These are phyloP conservation scores for Drosophila kanapiae DNA, from an alignment of 1,140 invertebrate genomes.

Conservation along the genomic window DNA sequence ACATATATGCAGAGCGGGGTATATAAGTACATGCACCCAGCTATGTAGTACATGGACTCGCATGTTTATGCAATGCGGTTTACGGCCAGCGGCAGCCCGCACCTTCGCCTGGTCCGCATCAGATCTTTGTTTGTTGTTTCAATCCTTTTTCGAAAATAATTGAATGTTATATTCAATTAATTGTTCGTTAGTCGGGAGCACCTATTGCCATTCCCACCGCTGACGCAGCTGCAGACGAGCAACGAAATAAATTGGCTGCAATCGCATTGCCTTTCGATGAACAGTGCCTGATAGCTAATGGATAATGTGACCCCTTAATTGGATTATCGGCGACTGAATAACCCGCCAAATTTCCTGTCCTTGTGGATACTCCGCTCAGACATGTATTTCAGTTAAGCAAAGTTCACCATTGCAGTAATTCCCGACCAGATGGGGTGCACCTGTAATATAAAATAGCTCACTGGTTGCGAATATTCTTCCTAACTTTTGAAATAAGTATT, in stretches of 20 bases:
- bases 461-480: background rate
- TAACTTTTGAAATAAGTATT: too few relatives aligned
- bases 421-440: background rate
- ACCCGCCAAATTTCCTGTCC: slow-evolving; percentile 27
- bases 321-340: slow-evolving; percentile 61
- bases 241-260: slow-evolving; percentile 54
- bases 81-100: slow-evolving; percentile 32
- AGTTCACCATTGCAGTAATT: slow-evolving; percentile 1
- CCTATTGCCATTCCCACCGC: slow-evolving; percentile 34
- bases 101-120: slow-evolving; percentile 3
- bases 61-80: slow-evolving; percentile 70
- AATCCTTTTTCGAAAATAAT: slow-evolving; percentile 61
- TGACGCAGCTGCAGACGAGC: background rate
- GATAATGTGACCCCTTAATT: slow-evolving; percentile 67
- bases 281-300: slow-evolving; percentile 56
- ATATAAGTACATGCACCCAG: slow-evolving; percentile 30
- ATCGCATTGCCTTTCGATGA: slow-evolving; percentile 43
- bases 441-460: background rate
- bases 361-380: slow-evolving; percentile 11
- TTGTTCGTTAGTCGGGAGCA: slow-evolving; percentile 62
- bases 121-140: slow-evolving; percentile 33
- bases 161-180: slow-evolving; percentile 80
- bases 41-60: slow-evolving; percentile 28
- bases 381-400: slow-evolving; percentile 45
- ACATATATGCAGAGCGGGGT: background rate